Evolutionary conservation across 2,113 vertebrate species (phyloP).

Genomic region (Microtus pennsylvanicus): DNA sequence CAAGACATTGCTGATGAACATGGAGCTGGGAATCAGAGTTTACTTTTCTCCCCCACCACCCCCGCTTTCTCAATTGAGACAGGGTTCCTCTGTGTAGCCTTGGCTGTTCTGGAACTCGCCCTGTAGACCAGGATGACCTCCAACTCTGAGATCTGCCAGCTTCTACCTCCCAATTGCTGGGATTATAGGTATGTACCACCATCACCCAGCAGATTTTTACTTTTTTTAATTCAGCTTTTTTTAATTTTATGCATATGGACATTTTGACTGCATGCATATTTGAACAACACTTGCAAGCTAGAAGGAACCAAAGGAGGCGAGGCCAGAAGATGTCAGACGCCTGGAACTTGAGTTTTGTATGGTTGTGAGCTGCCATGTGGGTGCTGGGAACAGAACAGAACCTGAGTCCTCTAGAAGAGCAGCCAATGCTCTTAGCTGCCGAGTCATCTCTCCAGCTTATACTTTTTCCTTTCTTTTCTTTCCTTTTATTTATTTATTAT

Average conservation of each 20-base stretch:
- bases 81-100: background rate
- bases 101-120: background rate
- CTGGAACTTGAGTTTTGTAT: background rate
- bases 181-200: background rate
- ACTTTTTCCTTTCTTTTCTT: background rate
- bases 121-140: background rate
- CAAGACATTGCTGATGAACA: background rate
- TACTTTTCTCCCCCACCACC: background rate
- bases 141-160: background rate
- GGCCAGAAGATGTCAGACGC: background rate
- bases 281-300: background rate
- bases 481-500: background rate
- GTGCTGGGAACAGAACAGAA: background rate
- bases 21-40: background rate
- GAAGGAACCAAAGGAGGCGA: background rate
- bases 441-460: background rate
- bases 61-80: too few relatives aligned
- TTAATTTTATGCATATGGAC: background rate
- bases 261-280: background rate
- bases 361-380: background rate
- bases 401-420: background rate
- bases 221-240: background rate
- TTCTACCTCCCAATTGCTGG: background rate
- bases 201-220: background rate
- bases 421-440: background rate